A percentile compares a stretch with the other conserved stretches of the same genome.
phyloP scores from a whole-genome alignment of 2,888 invertebrate species.

The Megalurothrips usitatus region DNA sequence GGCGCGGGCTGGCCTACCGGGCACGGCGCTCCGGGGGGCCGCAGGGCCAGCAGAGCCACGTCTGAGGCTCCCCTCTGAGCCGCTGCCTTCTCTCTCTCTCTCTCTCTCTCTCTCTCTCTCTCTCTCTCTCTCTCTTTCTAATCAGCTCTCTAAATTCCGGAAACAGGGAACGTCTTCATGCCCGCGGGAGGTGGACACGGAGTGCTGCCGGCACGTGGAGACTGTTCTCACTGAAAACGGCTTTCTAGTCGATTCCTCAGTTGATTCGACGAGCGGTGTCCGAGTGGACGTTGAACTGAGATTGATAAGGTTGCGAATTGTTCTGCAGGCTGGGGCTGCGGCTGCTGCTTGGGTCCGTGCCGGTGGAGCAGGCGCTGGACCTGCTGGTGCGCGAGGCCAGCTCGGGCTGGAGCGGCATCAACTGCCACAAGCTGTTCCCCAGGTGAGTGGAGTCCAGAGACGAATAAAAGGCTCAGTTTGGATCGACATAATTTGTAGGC shows the following conservation, averaged over 20 bases:
- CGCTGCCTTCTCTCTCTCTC: no score
- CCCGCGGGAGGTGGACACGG: background rate
- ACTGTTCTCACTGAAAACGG: background rate
- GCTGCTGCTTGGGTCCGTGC: slow-evolving; percentile 52
- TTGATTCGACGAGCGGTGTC: no score
- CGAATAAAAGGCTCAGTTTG: no score
- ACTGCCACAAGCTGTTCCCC: slow-evolving; percentile 52
- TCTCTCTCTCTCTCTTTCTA: no score
- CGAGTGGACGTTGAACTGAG: no score
- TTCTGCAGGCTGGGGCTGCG: slow-evolving; percentile 52
- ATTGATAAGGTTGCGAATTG: no score
- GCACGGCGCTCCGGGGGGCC: background rate
- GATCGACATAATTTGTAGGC: no score
- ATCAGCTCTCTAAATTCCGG: no score
- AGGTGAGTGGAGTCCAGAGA: slow-evolving; percentile 44
- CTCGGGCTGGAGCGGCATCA: slow-evolving; percentile 50
- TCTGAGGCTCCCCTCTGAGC: background rate
- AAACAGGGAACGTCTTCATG: no score
- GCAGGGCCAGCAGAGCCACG: background rate
- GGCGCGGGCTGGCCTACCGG: no score
- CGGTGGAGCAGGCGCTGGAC: slow-evolving; percentile 50
- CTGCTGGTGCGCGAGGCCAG: slow-evolving; percentile 51
- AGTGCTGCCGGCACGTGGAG: background rate
- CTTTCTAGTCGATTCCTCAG: background rate
- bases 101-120: no score